Conservation (phyloP, 2,888 invertebrate genomes). For the Microctonus hyperodae region DNA sequence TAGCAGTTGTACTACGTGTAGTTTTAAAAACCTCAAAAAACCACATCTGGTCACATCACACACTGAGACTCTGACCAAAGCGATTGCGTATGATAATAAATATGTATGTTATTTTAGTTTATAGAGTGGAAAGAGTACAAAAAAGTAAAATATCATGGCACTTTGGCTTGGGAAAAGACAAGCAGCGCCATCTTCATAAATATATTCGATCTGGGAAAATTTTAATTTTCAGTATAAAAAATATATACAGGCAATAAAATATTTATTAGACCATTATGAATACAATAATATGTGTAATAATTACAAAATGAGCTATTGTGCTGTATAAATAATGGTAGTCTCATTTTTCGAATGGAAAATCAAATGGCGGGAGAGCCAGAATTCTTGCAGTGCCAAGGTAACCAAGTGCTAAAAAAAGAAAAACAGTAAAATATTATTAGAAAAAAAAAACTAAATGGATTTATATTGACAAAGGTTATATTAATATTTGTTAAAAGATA, state of each 20-base stretch:
- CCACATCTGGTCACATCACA: background rate
- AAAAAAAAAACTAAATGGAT: slow-evolving; percentile 6
- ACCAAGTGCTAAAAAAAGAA: slow-evolving; percentile 66
- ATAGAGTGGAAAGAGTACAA: too few species aligned
- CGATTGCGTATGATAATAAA: background rate
- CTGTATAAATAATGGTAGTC: background rate
- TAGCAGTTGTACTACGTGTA: background rate
- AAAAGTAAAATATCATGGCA: slow-evolving; percentile 5
- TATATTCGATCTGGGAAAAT: background rate
- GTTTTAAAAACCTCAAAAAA: too few species aligned
- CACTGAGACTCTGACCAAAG: too few species aligned
- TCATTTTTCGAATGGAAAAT: slow-evolving; percentile 40
- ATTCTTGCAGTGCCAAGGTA: slow-evolving; percentile 70
- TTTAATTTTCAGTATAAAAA: background rate
- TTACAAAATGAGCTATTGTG: background rate
- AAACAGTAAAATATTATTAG: slow-evolving; percentile 5
- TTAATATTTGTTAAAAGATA: slow-evolving; percentile 21
- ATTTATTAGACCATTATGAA: background rate
- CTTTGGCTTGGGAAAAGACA: background rate
- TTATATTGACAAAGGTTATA: too few species aligned
- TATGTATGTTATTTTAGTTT: background rate
- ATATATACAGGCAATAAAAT: background rate
- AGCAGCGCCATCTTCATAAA: background rate
- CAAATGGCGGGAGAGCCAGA: slow-evolving; percentile 63
- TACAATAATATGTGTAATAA: background rate